Evolutionary conservation across 2,797 vertebrate genomes (phyloP).

Genomic region (Discoglossus pictus): DNA sequence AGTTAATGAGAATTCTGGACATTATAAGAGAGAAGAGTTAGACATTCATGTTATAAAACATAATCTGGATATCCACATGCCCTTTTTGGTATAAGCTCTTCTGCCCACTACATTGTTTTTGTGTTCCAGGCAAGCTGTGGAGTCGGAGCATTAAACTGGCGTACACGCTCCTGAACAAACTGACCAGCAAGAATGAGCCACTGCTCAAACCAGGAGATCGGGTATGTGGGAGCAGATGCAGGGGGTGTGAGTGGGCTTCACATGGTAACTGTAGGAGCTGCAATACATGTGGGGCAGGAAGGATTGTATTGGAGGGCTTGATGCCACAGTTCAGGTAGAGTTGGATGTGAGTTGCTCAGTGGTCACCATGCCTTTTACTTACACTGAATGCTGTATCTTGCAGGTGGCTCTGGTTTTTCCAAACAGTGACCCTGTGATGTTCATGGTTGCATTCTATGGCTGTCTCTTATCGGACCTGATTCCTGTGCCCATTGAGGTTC

Average conservation of each 20-base stretch:
- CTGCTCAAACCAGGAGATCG: conserved; percentile 89
- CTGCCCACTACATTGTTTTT: conserved; percentile 22
- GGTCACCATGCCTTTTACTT: no score
- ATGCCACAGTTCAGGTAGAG: no score
- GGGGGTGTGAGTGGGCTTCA: neutral
- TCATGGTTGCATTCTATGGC: conserved; percentile 96
- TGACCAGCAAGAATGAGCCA: conserved; percentile 88
- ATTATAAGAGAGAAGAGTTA: no score
- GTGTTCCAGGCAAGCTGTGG: conserved; percentile 88
- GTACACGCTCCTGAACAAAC: conserved; percentile 91
- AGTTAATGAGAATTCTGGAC: no score
- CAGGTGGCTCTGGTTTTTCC: conserved; percentile 96
- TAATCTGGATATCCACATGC: no score
- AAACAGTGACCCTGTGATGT: conserved; percentile 94
- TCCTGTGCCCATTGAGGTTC: conserved; percentile 94
- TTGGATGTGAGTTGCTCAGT: no score
- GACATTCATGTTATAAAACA: no score
- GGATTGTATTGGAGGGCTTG: no score
- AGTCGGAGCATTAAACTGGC: conserved; percentile 93
- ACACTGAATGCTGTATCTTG: conserved; percentile 6
- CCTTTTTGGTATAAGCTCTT: no score
- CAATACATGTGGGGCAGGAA: no score
- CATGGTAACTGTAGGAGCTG: no score
- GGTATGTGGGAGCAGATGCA: conserved; percentile 68
- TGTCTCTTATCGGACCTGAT: conserved; percentile 93